These are phyloP conservation scores for Corydoras sp. DNA, from an alignment of 2,113 vertebrate species.

Conservation along the genomic window DNA sequence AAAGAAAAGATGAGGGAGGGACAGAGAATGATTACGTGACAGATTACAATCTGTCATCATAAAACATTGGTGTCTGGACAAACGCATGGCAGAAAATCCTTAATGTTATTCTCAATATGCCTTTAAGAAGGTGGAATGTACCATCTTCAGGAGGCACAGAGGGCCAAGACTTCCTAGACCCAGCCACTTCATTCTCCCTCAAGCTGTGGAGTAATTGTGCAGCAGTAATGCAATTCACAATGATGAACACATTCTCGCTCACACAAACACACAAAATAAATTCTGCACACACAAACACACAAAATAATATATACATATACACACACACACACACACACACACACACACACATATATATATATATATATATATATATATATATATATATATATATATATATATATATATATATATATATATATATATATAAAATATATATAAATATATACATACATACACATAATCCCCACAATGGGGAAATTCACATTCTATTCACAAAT, in stretches of 20 bases:
- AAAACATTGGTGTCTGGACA: not conserved
- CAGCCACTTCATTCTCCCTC: not conserved
- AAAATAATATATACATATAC: not conserved
- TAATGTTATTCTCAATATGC: slow-evolving; percentile 43
- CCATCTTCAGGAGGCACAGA: slow-evolving; percentile 52
- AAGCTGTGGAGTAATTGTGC: slow-evolving; percentile 56
- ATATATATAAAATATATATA: not conserved
- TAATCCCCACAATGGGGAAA: too few species aligned
- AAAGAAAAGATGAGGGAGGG: slow-evolving; percentile 33
- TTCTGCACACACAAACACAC: slow-evolving; percentile 18
- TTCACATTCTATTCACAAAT: too few species aligned
- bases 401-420: not conserved
- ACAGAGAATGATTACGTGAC: too few species aligned
- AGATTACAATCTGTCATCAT: too few species aligned
- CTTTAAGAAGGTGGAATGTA: slow-evolving; percentile 67
- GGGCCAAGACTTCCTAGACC: slow-evolving; percentile 41
- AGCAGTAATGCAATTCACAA: slow-evolving; percentile 62
- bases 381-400: not conserved
- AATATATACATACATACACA: too few species aligned
- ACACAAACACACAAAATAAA: slow-evolving; percentile 16
- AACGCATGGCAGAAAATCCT: slow-evolving; percentile 33
- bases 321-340: slow-evolving; percentile 20
- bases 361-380: too few species aligned
- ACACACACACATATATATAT: not conserved
- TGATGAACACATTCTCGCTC: slow-evolving; percentile 60